Percentiles rank a stretch among this genome's conserved stretches.
These are phyloP conservation scores for Takifugu rubripes DNA, from an alignment of 2,797 vertebrate genomes.

Conservation along the genomic window DNA sequence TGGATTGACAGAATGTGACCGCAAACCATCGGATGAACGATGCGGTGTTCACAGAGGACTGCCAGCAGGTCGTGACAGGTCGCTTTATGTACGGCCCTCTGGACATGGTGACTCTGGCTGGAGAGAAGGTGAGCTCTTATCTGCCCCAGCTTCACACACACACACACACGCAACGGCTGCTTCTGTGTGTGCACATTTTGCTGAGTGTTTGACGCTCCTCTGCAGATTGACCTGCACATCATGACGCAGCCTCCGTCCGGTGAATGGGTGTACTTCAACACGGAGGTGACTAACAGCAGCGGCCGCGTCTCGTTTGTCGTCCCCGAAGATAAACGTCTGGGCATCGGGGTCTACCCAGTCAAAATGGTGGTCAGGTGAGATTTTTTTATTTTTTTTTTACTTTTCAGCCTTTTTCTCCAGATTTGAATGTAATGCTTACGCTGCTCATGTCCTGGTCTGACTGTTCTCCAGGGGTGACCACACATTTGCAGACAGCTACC, in stretches of 20 bases:
- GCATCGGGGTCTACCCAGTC: slow-evolving; percentile 92
- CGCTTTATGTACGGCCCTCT: slow-evolving; percentile 98
- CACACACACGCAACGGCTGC: background rate
- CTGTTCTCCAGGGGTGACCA: slow-evolving; percentile 86
- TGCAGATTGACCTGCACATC: slow-evolving; percentile 94
- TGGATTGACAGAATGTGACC: slow-evolving; percentile 84
- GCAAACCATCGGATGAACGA: slow-evolving; percentile 97
- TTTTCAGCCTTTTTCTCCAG: background rate
- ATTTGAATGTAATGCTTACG: background rate
- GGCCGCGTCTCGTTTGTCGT: slow-evolving; percentile 89
- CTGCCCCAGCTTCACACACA: background rate
- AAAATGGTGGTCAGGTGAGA: slow-evolving; percentile 97
- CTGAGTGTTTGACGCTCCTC: slow-evolving; percentile 2
- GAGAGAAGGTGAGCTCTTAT: slow-evolving; percentile 85
- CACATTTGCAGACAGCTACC: slow-evolving; percentile 95
- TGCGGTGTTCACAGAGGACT: slow-evolving; percentile 88
- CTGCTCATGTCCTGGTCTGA: background rate
- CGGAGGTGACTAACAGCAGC: slow-evolving; percentile 93
- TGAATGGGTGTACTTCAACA: slow-evolving; percentile 94
- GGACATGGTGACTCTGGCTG: slow-evolving; percentile 97
- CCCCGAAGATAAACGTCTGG: slow-evolving; percentile 87
- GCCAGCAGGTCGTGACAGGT: slow-evolving; percentile 84
- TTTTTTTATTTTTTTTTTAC: too few relatives aligned
- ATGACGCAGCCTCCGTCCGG: slow-evolving; percentile 96
- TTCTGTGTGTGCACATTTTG: background rate